phyloP scores from a whole-genome alignment of 2,113 vertebrate species.

The Gallinago paraguaiae region DNA sequence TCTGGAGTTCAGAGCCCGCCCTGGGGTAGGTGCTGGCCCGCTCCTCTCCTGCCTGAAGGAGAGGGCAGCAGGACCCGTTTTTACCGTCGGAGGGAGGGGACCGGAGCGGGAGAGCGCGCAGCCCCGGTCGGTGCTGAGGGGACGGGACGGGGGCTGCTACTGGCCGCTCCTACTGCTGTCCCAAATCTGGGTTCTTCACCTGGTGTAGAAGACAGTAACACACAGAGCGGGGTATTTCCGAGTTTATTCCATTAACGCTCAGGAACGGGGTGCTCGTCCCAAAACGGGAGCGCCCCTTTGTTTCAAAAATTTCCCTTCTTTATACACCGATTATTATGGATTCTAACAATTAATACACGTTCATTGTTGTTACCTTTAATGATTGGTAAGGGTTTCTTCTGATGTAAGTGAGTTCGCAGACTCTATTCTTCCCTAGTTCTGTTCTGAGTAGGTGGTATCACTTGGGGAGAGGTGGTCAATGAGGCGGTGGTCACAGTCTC shows the following conservation, averaged over 20 bases:
- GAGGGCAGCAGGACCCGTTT: rapidly evolving
- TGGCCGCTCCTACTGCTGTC: neutral
- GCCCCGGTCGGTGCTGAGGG: no score
- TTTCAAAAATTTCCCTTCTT: neutral
- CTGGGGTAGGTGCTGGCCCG: neutral
- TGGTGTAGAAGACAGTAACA: neutral
- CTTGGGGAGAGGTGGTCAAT: neutral
- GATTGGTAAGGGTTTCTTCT: neutral
- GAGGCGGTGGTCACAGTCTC: neutral
- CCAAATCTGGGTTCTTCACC: neutral
- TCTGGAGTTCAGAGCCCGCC: neutral
- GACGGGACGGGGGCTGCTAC: rapidly evolving
- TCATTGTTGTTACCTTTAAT: neutral
- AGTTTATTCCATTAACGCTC: neutral
- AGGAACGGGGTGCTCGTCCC: neutral
- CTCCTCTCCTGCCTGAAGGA: neutral
- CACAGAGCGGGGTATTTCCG: neutral
- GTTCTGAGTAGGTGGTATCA: neutral
- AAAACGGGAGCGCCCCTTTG: neutral
- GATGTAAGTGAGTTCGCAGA: neutral
- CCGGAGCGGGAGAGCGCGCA: neutral
- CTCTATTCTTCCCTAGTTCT: neutral
- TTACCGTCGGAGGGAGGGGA: neutral
- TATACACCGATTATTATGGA: no score
- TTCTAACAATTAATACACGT: neutral